Percentiles rank a stretch among this genome's conserved stretches.
phyloP scores from a whole-genome alignment of 2,888 invertebrate species.

The Sphinx pinastri region DNA sequence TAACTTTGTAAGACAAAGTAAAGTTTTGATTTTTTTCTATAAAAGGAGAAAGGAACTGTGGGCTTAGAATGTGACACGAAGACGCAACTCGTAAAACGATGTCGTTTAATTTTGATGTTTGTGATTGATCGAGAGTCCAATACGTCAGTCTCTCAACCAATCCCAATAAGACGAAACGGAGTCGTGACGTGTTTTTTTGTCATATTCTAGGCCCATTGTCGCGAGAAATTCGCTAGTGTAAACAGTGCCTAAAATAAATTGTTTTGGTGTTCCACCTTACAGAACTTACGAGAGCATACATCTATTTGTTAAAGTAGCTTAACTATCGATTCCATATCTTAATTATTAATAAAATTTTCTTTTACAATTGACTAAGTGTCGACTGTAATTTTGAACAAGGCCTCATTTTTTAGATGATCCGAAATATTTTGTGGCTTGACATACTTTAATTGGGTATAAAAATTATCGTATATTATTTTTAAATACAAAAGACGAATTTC shows the following conservation, averaged over 20 bases:
- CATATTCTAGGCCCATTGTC: too few relatives aligned
- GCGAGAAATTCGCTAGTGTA: background rate
- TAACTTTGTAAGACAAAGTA: background rate
- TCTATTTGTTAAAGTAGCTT: background rate
- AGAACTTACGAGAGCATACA: background rate
- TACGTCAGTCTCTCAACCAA: too few relatives aligned
- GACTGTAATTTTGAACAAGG: background rate
- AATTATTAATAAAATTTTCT: background rate
- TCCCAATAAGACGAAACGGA: too few relatives aligned
- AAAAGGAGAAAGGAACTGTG: background rate
- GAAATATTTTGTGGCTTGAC: too few relatives aligned
- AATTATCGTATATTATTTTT: too few relatives aligned
- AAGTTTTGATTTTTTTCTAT: background rate
- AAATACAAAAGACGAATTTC: too few relatives aligned
- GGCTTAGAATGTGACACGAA: too few relatives aligned
- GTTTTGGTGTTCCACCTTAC: slow-evolving; percentile 10
- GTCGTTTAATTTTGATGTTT: too few relatives aligned
- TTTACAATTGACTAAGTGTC: background rate
- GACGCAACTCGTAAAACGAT: too few relatives aligned
- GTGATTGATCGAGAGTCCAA: too few relatives aligned
- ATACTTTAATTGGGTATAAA: too few relatives aligned
- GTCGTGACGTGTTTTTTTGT: too few relatives aligned
- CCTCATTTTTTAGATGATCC: background rate
- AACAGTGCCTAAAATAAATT: background rate
- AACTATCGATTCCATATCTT: background rate